phyloP scores from a whole-genome alignment of 2,113 vertebrate species.

The Chionomys nivalis region DNA sequence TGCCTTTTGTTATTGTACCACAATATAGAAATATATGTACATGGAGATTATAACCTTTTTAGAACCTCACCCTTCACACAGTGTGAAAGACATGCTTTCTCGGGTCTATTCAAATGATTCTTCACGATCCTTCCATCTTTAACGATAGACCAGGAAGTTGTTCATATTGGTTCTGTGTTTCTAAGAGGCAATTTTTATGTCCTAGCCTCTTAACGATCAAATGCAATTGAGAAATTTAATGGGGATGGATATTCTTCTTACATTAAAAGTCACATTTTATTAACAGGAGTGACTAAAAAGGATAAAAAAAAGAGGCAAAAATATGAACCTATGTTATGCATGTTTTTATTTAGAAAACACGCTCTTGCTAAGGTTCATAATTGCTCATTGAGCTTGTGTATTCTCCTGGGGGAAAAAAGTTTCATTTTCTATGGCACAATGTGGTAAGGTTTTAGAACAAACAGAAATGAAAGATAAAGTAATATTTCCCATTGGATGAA shows the following conservation, averaged over 20 bases:
- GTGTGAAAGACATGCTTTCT: not conserved
- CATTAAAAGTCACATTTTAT: not conserved
- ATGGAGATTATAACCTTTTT: not conserved
- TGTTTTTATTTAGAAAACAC: constrained; percentile 11
- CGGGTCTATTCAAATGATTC: not conserved
- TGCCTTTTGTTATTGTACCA: constrained; percentile 4
- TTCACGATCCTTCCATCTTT: not conserved
- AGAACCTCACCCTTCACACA: not conserved
- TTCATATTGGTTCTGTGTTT: not conserved
- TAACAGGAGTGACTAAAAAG: not conserved
- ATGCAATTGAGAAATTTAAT: not conserved
- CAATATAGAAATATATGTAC: not conserved
- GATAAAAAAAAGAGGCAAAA: not conserved
- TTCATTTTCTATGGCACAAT: not conserved
- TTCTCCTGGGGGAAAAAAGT: not conserved
- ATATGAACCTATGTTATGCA: not conserved
- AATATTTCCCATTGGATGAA: constrained; percentile 2
- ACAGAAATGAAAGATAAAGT: not conserved
- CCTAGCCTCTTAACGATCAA: not conserved
- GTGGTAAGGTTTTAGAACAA: not conserved
- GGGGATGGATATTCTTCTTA: not conserved
- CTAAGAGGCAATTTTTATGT: not conserved
- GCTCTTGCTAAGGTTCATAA: not conserved
- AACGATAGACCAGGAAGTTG: not conserved
- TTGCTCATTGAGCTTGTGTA: not conserved